Base-by-base conservation (phyloP, 2,113 vertebrate genomes). In the Atractosteus spatula region DNA sequence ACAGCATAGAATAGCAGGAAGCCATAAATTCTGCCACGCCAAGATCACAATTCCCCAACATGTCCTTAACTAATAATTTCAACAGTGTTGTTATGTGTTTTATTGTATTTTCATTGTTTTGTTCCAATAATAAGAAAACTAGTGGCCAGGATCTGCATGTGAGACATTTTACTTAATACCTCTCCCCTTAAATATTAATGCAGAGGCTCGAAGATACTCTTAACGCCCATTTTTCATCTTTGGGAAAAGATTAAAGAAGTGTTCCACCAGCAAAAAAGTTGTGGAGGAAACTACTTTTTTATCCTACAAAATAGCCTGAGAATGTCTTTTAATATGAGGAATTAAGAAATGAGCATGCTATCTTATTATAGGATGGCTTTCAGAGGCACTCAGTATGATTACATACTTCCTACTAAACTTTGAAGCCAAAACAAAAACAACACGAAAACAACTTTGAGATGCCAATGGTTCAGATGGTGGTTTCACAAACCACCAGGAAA, bases 381-480 rank as follows among this genome's bases (percentile, higher is more conserved):
- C 41, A 29, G 17, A 85, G 80, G 84, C 51, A 55, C 13, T 77
- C 41, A 29, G 56, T 66, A n/a, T 44, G 73, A 83, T 87, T 80
- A 84, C 79, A 88, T 85, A 77, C 71, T 86, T 88, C 82, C 79
- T 85, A 67, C 55, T 67, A 84, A 77, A 70, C 84, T 91, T 83
- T 71, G 79, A 86, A 94, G 82, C 74, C 57, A 84, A 87, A 79
- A 81, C 75, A 66, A 84, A 85, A 81, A 76, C 73, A 82, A 62
- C 71, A 80, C 71, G 72, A 79, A 77, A 77, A 79, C 68, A 82
- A 75, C 41, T 72, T 29, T 41, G 54, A 76, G 69, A 71, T 82
- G 83, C 67, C 80, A 85, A 83, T 74, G 77, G 56, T 29, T 29
- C 17, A 29, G 17, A 29, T 29, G 17, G 17, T 29, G 17, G 17